Conservation (phyloP, 2,113 vertebrate genomes). For the Cebus imitator region DNA sequence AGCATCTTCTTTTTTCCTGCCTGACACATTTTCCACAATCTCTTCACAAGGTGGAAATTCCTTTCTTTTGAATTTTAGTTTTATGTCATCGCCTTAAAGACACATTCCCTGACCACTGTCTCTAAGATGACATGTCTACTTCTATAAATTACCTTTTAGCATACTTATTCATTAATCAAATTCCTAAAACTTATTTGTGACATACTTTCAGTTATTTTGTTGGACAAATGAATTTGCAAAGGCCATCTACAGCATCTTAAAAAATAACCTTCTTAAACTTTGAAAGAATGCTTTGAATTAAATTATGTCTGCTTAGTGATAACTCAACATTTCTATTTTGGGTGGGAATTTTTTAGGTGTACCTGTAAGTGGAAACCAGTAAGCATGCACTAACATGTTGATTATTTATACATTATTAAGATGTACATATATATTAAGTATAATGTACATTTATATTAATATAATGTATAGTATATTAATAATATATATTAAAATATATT, state of each 20-base stretch:
- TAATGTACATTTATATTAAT: no score
- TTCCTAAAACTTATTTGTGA: neutral
- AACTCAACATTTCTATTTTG: neutral
- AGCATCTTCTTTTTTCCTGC: neutral
- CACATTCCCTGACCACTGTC: neutral
- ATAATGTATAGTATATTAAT: no score
- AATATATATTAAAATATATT: no score
- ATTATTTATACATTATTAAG: conserved; percentile 15
- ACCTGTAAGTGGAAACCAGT: neutral
- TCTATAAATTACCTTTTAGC: neutral
- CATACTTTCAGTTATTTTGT: neutral
- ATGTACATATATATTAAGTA: no score
- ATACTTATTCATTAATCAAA: neutral
- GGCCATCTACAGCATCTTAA: neutral
- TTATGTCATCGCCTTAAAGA: neutral
- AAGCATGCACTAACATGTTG: neutral
- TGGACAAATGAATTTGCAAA: conserved; percentile 4
- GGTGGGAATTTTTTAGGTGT: neutral
- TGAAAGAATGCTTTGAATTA: conserved; percentile 19
- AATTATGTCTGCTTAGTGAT: neutral
- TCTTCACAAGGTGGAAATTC: neutral
- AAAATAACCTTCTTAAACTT: neutral
- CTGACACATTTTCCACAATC: neutral
- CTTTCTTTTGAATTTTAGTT: neutral
- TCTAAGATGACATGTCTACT: neutral